Evolutionary conservation across 1,140 invertebrate species (phyloP).

Genomic region (Drosophila ohnishii): DNA sequence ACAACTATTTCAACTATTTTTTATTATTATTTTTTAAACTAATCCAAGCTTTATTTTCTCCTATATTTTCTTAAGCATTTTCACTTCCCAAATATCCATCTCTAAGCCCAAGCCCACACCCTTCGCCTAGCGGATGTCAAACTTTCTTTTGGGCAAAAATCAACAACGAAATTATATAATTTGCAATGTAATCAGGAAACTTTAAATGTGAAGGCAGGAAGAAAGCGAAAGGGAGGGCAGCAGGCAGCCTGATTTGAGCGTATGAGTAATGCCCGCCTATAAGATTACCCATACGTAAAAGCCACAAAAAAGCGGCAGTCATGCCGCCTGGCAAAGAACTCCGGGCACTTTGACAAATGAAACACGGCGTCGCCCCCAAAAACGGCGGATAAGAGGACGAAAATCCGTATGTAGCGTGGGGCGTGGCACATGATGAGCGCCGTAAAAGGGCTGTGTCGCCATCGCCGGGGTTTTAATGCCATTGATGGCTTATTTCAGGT

Average conservation of each 20-base stretch:
- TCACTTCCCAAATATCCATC: not conserved
- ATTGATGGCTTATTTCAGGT: conserved; percentile 81
- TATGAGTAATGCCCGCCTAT: conserved; percentile 79
- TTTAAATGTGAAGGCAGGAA: conserved; percentile 60
- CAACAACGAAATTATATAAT: conserved; percentile 80
- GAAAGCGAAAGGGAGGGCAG: not conserved
- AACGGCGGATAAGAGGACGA: conserved; percentile 15
- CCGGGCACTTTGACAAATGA: conserved; percentile 78
- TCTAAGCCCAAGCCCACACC: not conserved
- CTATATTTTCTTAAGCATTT: no score
- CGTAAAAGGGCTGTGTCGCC: conserved; percentile 62
- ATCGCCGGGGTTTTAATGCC: conserved; percentile 72
- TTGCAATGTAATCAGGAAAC: conserved; percentile 80
- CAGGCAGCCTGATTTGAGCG: conserved; percentile 44
- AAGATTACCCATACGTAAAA: conserved; percentile 78
- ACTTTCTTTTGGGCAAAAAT: conserved; percentile 61
- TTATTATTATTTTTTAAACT: no score
- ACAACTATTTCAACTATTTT: no score
- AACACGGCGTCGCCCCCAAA: conserved; percentile 54
- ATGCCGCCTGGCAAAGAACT: conserved; percentile 43
- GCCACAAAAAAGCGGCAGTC: conserved; percentile 62
- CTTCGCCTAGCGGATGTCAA: conserved; percentile 26
- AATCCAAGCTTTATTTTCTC: not conserved
- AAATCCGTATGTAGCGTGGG: not conserved
- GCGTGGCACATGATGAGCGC: conserved; percentile 35